Evolutionary conservation across 2,797 vertebrate species (phyloP).

Genomic region (Rhabdophis nuchalis): DNA sequence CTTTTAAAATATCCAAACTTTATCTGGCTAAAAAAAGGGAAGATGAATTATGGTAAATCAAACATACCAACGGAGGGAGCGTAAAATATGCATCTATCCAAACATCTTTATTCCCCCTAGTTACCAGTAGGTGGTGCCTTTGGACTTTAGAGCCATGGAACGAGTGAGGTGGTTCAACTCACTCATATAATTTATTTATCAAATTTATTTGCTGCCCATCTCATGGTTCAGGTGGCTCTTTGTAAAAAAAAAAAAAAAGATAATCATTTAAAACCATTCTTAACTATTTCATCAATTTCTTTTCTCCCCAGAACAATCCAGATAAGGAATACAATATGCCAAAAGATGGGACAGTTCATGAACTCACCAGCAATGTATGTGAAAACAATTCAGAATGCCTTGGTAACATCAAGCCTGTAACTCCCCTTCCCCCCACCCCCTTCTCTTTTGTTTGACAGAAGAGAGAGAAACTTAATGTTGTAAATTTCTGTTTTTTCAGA

Average conservation of each 20-base stretch:
- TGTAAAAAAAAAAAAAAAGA: neutral
- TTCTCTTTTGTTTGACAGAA: neutral
- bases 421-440: neutral
- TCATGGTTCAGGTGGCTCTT: neutral
- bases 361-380: conserved; percentile 95
- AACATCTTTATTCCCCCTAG: conserved; percentile 14
- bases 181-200: neutral
- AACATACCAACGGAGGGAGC: neutral
- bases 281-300: neutral
- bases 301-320: conserved; percentile 82
- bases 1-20: neutral
- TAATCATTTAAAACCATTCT: neutral
- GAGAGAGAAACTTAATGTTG: neutral
- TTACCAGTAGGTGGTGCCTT: conserved; percentile 49
- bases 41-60: neutral
- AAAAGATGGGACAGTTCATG: conserved; percentile 94
- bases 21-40: neutral
- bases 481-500: conserved; percentile 12
- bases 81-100: neutral
- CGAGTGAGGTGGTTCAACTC: neutral
- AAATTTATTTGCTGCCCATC: neutral
- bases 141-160: neutral
- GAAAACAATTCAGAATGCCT: conserved; percentile 4
- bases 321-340: conserved; percentile 99
- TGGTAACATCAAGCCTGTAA: conserved; percentile 10